phyloP scores from a whole-genome alignment of 2,113 vertebrate species.

The Neolamprologus devosi region DNA sequence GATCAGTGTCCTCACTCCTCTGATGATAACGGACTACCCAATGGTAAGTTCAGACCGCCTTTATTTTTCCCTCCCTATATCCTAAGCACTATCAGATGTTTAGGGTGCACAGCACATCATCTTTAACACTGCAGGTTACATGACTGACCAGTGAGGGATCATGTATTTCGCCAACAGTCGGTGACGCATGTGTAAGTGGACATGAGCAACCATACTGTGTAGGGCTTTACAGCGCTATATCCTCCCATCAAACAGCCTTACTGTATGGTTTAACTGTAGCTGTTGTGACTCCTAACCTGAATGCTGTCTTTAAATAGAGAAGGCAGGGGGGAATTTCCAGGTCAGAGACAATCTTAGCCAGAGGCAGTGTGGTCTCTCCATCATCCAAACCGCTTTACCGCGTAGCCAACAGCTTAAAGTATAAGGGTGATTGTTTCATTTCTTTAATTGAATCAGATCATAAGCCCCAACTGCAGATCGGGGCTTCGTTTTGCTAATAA shows the following conservation, averaged over 20 bases:
- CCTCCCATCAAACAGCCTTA: background rate
- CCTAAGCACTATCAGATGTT: background rate
- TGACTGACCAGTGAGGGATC: background rate
- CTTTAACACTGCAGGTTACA: background rate
- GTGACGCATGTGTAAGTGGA: background rate
- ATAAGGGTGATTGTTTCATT: background rate
- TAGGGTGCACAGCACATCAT: background rate
- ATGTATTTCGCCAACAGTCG: background rate
- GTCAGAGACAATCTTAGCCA: background rate
- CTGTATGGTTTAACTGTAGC: background rate
- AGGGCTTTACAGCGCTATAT: background rate
- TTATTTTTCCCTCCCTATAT: background rate
- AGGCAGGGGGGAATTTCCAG: background rate
- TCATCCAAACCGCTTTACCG: background rate
- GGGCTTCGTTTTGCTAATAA: background rate
- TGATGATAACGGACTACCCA: background rate
- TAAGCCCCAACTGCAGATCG: background rate
- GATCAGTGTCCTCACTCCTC: background rate
- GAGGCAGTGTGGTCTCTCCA: background rate
- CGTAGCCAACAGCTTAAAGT: background rate
- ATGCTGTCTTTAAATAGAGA: background rate
- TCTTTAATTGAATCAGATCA: background rate
- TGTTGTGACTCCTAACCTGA: background rate
- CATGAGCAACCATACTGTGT: background rate
- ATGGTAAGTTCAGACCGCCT: background rate